Percentiles rank a stretch among this genome's conserved stretches.
Conservation (phyloP, 2,888 invertebrate species). For the Troides aeacus region DNA sequence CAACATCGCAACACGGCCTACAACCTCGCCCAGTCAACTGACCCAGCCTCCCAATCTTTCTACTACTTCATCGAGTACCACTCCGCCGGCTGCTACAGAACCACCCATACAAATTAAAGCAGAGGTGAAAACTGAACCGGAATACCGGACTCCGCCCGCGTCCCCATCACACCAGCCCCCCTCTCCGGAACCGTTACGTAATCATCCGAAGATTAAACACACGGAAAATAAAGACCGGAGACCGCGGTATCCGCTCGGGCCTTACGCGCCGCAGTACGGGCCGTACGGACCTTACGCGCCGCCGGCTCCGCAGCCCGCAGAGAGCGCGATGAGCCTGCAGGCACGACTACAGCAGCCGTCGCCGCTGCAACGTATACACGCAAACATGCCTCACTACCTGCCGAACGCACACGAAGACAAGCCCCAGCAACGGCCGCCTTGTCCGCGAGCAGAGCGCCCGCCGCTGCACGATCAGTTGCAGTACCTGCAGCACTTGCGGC, state of each 20-base stretch:
- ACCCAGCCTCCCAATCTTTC: slow-evolving; percentile 10
- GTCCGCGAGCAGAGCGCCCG: slow-evolving; percentile 36
- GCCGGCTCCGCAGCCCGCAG: slow-evolving; percentile 33
- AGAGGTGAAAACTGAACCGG: slow-evolving; percentile 74
- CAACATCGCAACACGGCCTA: slow-evolving; percentile 30
- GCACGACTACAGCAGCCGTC: slow-evolving; percentile 31
- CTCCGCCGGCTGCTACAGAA: slow-evolving; percentile 29
- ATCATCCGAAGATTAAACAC: slow-evolving; percentile 69
- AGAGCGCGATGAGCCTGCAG: slow-evolving; percentile 32
- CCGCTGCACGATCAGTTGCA: slow-evolving; percentile 19
- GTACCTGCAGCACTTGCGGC: slow-evolving; percentile 29
- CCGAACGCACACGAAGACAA: slow-evolving; percentile 25
- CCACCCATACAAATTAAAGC: slow-evolving; percentile 63
- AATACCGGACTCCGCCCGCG: slow-evolving; percentile 60
- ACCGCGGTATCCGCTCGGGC: slow-evolving; percentile 68
- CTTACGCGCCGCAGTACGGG: slow-evolving; percentile 73
- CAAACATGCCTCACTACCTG: slow-evolving; percentile 32
- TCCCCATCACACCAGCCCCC: slow-evolving; percentile 50
- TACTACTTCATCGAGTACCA: slow-evolving; percentile 19
- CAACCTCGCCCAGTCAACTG: slow-evolving; percentile 25
- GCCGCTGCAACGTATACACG: slow-evolving; percentile 33
- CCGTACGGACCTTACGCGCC: slow-evolving; percentile 73
- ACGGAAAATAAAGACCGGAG: slow-evolving; percentile 71
- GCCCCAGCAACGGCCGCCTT: slow-evolving; percentile 29
- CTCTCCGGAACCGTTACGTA: slow-evolving; percentile 56